These are phyloP conservation scores for Diachrysia chrysitis DNA, from an alignment of 2,888 invertebrate species.

Conservation along the genomic window DNA sequence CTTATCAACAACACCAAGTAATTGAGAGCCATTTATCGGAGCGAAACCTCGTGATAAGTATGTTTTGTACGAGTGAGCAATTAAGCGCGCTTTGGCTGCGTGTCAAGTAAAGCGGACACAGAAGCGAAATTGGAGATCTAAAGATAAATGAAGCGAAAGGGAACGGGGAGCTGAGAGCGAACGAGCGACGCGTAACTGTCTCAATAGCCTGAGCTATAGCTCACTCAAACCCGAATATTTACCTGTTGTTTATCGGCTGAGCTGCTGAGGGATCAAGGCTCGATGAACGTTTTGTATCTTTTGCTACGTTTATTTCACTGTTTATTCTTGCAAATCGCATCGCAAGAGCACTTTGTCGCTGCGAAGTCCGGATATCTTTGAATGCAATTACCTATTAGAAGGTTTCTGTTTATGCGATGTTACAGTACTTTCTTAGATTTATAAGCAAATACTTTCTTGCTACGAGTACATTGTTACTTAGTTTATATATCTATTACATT, in stretches of 20 bases:
- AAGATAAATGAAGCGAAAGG: constrained; percentile 46
- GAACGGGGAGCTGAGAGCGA: constrained; percentile 26
- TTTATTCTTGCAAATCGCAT: constrained; percentile 50
- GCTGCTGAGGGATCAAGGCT: constrained; percentile 46
- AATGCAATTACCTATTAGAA: constrained; percentile 42
- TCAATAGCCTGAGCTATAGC: constrained; percentile 37
- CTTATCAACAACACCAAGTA: constrained; percentile 59
- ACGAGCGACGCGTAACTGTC: constrained; percentile 38
- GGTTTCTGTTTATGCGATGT: constrained; percentile 50
- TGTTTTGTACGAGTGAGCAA: constrained; percentile 48
- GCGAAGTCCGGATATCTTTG: constrained; percentile 39
- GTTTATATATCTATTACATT: neutral
- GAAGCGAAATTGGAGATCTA: constrained; percentile 49
- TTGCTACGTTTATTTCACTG: constrained; percentile 54
- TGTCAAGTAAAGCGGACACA: constrained; percentile 44
- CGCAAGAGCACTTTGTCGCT: constrained; percentile 36
- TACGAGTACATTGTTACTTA: neutral
- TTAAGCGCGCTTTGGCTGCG: constrained; percentile 32
- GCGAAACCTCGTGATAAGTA: constrained; percentile 54
- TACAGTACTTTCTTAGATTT: constrained; percentile 33
- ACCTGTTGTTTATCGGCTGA: constrained; percentile 55
- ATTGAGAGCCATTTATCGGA: constrained; percentile 53
- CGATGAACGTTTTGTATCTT: constrained; percentile 49
- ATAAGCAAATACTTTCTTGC: neutral
- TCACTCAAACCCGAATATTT: constrained; percentile 56